Evolutionary conservation across 2,888 invertebrate species (phyloP), one percentile per base, ranked within the genome.

Genomic region (Tiliacea citrago): DNA sequence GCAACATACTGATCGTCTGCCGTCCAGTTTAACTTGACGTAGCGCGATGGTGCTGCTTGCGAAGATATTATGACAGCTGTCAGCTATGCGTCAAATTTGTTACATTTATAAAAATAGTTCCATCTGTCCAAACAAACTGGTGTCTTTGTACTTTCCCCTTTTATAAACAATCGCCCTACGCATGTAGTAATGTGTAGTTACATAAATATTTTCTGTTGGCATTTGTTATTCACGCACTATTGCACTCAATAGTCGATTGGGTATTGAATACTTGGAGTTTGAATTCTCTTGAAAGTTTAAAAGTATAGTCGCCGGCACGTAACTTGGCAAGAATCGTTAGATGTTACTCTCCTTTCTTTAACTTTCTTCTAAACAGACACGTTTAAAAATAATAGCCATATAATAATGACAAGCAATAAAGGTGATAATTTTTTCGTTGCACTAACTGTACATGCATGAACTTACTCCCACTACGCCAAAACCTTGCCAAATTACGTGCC

Each of bases 161-260:
- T 53, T 35, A 49, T 71, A 79, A 84, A 80, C 75, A 77, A 81
- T 70, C 39, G 73, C 84, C 74, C 82, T 83, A 79, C 74, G 67
- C 66, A 76, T 80, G 67, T 68, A 60, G 47, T 75, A 63, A 67
- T 66, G 42, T 73, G 70, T 75, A 78, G 74, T 81, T 83, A 87
- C 82, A 82, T 85, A 86, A 86, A 89, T 79, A 67, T 75, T 70
- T 66, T 72, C 73, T 76, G 65, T 72, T 76, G 73, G 66, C 73
- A 74, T 78, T 83, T 78, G 73, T 86, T 87, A 79, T 90, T 86
- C 85, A 89, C 84, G 88, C 88, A 79, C 83, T 84, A 88, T 86
- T 91, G 85, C 86, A 73, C 78, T 82, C 81, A 67, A 75, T 84
- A 87, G 84, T 87, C 81, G 81, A 77, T 76, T 77, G 74, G 58